Percentiles rank a stretch among this genome's conserved stretches.
phyloP scores from a whole-genome alignment of 2,797 vertebrate genomes.

The Etheostoma perlongum region DNA sequence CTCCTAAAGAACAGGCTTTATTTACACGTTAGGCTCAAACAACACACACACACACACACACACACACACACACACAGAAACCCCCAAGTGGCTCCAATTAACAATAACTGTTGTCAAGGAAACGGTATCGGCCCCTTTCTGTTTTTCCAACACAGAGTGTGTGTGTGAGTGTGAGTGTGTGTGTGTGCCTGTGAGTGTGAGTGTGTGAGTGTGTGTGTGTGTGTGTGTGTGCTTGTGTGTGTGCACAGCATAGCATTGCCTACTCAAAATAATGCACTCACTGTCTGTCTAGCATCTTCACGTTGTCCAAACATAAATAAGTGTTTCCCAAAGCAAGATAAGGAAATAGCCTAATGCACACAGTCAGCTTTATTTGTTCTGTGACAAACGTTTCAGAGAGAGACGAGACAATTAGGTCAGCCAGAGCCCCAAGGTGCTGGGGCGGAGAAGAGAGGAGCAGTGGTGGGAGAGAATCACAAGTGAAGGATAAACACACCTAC shows the following conservation, averaged over 20 bases:
- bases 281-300: background rate
- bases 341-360: background rate
- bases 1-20: background rate
- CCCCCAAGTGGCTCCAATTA: slow-evolving; percentile 77
- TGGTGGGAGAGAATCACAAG: background rate
- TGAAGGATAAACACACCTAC: background rate
- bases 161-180: slow-evolving; percentile 7
- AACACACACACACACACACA: background rate
- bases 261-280: background rate
- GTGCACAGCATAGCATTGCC: background rate
- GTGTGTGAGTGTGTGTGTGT: slow-evolving; percentile 8
- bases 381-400: slow-evolving; percentile 33
- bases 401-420: slow-evolving; percentile 63
- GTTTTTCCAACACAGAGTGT: slow-evolving; percentile 45
- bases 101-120: slow-evolving; percentile 87
- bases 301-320: background rate
- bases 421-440: slow-evolving; percentile 46
- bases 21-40: background rate
- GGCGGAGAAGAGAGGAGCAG: slow-evolving; percentile 8
- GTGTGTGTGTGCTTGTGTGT: background rate
- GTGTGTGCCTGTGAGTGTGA: slow-evolving; percentile 15
- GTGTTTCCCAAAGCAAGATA: background rate
- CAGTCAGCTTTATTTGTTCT: background rate
- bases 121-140: slow-evolving; percentile 71
- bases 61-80: slow-evolving; percentile 34